A percentile compares a stretch with the other conserved stretches of the same genome.
Conservation (phyloP, 2,113 vertebrate genomes). For the Malurus cyaneus region DNA sequence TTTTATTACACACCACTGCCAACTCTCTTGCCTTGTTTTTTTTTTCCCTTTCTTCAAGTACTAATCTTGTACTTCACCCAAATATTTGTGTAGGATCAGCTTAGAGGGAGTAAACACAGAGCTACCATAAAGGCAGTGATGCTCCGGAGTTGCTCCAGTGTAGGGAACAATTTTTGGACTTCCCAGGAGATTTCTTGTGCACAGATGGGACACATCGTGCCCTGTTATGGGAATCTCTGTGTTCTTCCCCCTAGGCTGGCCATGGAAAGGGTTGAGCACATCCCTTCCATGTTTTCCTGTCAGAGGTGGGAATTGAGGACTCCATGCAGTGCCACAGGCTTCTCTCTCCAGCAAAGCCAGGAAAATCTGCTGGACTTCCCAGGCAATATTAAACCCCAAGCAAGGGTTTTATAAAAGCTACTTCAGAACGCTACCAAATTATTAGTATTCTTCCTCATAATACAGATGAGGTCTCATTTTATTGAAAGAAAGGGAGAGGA, state of each 20-base stretch:
- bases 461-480: slow-evolving; percentile 72
- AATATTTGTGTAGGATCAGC: background rate
- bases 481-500: slow-evolving; percentile 60
- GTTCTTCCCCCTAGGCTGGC: background rate
- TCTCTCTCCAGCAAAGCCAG: slow-evolving; percentile 47
- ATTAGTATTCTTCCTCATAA: slow-evolving; percentile 76
- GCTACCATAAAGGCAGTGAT: background rate
- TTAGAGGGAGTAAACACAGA: background rate
- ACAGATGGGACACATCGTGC: background rate
- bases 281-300: background rate
- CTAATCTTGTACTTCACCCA: background rate
- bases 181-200: background rate
- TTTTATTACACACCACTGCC: slow-evolving; percentile 18
- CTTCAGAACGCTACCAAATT: slow-evolving; percentile 72
- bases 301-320: background rate
- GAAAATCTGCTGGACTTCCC: slow-evolving; percentile 59
- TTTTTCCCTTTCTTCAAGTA: background rate
- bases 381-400: slow-evolving; percentile 67
- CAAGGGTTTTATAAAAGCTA: slow-evolving; percentile 70
- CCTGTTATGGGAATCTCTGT: background rate
- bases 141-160: background rate
- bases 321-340: background rate
- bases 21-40: background rate
- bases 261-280: background rate
- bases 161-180: background rate